Base-by-base conservation (phyloP, 1,140 invertebrate genomes). In the Oryctes rhinoceros region DNA sequence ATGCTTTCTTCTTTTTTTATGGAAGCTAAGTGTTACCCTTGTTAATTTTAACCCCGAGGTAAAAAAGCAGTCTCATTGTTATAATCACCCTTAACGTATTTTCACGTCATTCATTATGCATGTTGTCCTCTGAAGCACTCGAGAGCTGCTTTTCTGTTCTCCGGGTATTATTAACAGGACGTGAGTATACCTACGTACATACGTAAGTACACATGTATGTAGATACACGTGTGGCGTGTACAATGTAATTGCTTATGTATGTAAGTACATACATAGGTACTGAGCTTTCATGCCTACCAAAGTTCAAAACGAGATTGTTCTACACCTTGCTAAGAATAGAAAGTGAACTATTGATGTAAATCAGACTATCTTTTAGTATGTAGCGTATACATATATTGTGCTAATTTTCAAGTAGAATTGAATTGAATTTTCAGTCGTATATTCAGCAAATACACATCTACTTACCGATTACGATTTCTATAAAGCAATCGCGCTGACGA, bases 41-140 rank as follows among this genome's bases (percentile, higher is more conserved):
- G 78, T 81, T 81, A 81, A 81, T 81, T 81, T 79, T 78, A 79
- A 81, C 65, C 80, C 78, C 71, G 24, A 67, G 81, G 78, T 48
- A 75, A 80, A 75, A 53, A 44, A 18, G 53, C 53, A 81, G 62
- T 79, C 37, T 44, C 81, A 81, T 81, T 81, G 78, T 81, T 76
- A 47, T 79, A 79, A 81, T 81, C 78, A 81, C 78, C 67, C 79
- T 81, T 81, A 81, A 77, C 81, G 79, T 81, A 79, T 81, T 80
- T 78, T 80, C 44, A 53, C 59, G 74, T 44, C 48, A 80, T 78
- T 80, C 79, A 80, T 80, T 80, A 81, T 81, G 81, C 77, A 79
- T 79, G 79, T 81, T 76, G 80, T 81, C 11, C 67, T 24, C 30
- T 74, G 67, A 39, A 35, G 67, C 30, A 10, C 37, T 74, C 37